phyloP scores from a whole-genome alignment of 92 coral and sea anemone genomes.

The Ricordea florida region DNA sequence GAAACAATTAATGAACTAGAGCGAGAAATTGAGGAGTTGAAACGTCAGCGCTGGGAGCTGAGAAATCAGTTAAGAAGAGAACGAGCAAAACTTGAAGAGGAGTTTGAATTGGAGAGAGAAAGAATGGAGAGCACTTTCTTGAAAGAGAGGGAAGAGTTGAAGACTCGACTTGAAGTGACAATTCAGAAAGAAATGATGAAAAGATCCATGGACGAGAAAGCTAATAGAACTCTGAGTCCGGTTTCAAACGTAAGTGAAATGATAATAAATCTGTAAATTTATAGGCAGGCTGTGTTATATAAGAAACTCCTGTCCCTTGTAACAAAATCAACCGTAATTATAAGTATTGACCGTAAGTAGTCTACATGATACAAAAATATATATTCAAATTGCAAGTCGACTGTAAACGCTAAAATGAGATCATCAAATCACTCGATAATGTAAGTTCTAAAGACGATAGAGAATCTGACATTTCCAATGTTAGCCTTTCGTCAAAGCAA shows the following conservation, averaged over 20 bases:
- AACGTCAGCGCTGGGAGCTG: slow-evolving; percentile 78
- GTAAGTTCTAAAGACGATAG: too few relatives aligned
- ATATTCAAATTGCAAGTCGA: too few relatives aligned
- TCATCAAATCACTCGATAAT: too few relatives aligned
- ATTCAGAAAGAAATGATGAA: slow-evolving; percentile 59
- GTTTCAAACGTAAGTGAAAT: slow-evolving; percentile 53
- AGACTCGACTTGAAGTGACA: slow-evolving; percentile 61
- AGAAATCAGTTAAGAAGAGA: slow-evolving; percentile 75
- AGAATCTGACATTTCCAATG: too few relatives aligned
- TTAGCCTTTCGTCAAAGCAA: too few relatives aligned
- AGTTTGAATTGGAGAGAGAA: slow-evolving; percentile 72
- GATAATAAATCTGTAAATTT: too few relatives aligned
- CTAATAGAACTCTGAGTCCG: slow-evolving; percentile 61
- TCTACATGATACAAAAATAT: too few relatives aligned
- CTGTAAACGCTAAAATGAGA: too few relatives aligned
- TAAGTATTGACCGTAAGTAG: too few relatives aligned
- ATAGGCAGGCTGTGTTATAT: too few relatives aligned
- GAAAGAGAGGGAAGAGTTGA: slow-evolving; percentile 75
- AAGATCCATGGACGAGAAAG: slow-evolving; percentile 46
- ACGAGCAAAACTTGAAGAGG: slow-evolving; percentile 68
- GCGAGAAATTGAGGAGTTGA: slow-evolving; percentile 71
- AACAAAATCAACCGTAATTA: too few relatives aligned
- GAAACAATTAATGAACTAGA: slow-evolving; percentile 72
- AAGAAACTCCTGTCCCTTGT: too few relatives aligned
- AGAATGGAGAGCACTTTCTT: slow-evolving; percentile 58